Base-by-base conservation (phyloP, 1,140 invertebrate species). In the Sycophila sp. region DNA sequence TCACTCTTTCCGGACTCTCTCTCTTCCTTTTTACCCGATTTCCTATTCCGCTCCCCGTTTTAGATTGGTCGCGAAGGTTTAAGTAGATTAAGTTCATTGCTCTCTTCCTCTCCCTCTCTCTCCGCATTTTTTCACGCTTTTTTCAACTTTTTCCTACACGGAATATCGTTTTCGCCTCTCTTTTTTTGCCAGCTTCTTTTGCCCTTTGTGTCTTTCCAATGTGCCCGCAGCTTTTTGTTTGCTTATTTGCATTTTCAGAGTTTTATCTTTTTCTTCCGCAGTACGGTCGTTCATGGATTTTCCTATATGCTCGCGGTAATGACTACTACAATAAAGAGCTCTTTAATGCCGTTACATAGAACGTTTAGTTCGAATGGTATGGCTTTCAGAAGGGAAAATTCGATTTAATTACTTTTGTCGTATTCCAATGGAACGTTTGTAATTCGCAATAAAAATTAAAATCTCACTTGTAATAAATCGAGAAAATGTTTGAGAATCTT, bases 71-170 rank as follows among this genome's bases (percentile, higher is more conserved):
- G 63, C 30, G 15, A 8, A 42, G 38, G n/a, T 42, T 69, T 69
- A 69, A 69, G 67, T 42, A 69, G 67, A 69, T 69, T 69, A 69
- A 69, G 67, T 63, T 55, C 42, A 69, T 69, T 55, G 58, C 49
- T 63, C 42, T 55, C 63, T 72, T 28, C 17, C 42, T 28, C 34
- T 30, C 28, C 51, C 26, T 10, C 53, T 53, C 42, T 56, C 13
- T 58, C 15, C 24, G 59, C 15, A 32, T 22, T 49, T 22, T 24
- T 30, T 26, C 34, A 15, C 47, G 7, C 22, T 47, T 22, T 34
- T 58, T 47, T 34, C 34, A 22, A 11, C 24, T n/a, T 59, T 24
- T 17, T 45, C 13, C 45, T 59, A 30, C 38, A 24, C 32, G 15
- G 45, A 38, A 49, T 59, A 36, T 68, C 32, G 38, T 45, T 68